Conservation (phyloP, 2,797 vertebrate species). For the Acropternis orthonyx region DNA sequence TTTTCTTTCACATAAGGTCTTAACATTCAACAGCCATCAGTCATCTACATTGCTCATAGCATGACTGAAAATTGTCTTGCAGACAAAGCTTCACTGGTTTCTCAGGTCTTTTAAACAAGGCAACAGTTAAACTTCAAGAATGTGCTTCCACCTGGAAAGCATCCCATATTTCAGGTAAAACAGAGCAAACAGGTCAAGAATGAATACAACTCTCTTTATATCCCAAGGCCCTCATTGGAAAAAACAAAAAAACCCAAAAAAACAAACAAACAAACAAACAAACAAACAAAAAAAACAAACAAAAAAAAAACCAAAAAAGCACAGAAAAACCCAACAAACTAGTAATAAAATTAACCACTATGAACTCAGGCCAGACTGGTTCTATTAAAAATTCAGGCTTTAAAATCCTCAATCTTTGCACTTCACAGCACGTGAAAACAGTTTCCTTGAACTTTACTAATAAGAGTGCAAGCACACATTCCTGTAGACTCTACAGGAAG, state of each 20-base stretch:
- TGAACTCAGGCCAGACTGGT: background rate
- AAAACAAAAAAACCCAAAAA: background rate
- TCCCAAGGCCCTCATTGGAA: background rate
- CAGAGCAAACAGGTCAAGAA: background rate
- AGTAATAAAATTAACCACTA: background rate
- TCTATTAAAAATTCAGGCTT: background rate
- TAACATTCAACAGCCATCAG: background rate
- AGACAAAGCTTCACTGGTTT: background rate
- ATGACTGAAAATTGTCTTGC: background rate
- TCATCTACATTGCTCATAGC: accelerated
- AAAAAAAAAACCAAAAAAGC: too few species aligned
- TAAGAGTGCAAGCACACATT: background rate
- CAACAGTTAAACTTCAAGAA: background rate
- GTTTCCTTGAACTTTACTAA: background rate
- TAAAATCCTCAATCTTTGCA: background rate
- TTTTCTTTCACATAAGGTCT: background rate
- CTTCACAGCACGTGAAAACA: background rate
- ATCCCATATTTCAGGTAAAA: background rate
- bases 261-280: background rate
- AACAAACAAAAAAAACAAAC: background rate
- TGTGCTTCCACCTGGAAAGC: background rate
- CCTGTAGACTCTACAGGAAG: background rate
- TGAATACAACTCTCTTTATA: background rate
- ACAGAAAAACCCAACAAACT: background rate
- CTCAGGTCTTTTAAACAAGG: background rate